phyloP scores from a whole-genome alignment of 2,113 vertebrate species.

The Chlorodrepanis virens region DNA sequence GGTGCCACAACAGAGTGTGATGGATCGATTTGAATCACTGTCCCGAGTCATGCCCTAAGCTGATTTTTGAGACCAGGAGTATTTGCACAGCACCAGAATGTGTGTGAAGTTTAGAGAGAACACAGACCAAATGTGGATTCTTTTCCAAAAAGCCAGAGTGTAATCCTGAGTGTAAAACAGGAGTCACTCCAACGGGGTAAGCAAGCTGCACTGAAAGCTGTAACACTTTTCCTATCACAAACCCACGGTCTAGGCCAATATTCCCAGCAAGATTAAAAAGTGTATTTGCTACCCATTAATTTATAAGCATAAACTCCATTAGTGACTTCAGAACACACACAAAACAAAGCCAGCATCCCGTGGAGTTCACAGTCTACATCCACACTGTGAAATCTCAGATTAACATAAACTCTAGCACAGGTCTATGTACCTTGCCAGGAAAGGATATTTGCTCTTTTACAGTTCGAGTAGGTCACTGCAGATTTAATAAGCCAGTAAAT shows the following conservation, averaged over 20 bases:
- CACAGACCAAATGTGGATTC: background rate
- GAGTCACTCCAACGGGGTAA: background rate
- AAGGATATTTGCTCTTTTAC: background rate
- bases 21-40: background rate
- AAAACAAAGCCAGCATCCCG: background rate
- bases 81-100: background rate
- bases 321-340: background rate
- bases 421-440: background rate
- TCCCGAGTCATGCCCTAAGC: rapidly evolving
- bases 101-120: background rate
- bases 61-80: background rate
- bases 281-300: background rate
- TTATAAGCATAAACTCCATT: background rate
- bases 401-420: background rate
- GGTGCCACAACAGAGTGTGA: background rate
- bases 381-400: background rate
- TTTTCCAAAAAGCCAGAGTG: background rate
- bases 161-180: background rate
- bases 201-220: background rate
- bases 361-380: background rate
- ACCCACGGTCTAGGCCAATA: background rate
- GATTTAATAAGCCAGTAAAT: background rate
- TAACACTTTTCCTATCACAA: background rate
- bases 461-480: background rate
- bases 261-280: background rate